A percentile compares a stretch with the other conserved stretches of the same genome.
These are phyloP conservation scores for Cantharis flavilabris DNA, from an alignment of 2,888 invertebrate species.

Conservation along the genomic window DNA sequence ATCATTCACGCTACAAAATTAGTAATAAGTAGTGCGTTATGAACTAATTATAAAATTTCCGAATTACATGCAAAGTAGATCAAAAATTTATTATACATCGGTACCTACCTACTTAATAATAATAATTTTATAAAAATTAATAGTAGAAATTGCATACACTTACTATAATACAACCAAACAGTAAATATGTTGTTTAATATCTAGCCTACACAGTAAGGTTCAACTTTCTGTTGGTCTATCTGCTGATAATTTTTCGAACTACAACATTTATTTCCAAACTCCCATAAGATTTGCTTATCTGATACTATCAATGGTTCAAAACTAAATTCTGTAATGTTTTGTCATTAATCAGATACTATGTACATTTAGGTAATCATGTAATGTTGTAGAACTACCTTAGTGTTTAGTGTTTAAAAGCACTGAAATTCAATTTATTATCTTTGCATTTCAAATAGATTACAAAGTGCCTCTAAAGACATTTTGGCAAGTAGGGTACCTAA, in stretches of 20 bases:
- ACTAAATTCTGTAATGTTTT: too few relatives aligned
- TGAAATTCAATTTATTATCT: background rate
- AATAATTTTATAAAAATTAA: background rate
- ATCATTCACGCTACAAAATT: conserved; percentile 39
- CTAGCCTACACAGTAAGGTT: too few relatives aligned
- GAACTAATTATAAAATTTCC: conserved; percentile 11
- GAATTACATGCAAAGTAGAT: background rate
- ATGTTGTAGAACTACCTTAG: too few relatives aligned
- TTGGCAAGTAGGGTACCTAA: background rate
- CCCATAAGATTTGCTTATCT: too few relatives aligned
- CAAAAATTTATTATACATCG: background rate
- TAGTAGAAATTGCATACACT: background rate
- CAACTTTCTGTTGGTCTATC: too few relatives aligned
- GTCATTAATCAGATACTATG: too few relatives aligned
- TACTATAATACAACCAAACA: background rate
- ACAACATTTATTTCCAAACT: too few relatives aligned
- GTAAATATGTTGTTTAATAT: background rate
- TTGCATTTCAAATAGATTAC: background rate
- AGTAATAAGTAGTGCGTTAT: conserved; percentile 40
- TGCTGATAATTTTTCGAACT: too few relatives aligned
- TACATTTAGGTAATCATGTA: too few relatives aligned
- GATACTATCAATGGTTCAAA: too few relatives aligned
- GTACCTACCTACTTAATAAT: background rate
- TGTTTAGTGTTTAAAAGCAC: too few relatives aligned
- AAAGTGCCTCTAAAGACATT: background rate